Percentiles rank a stretch among this genome's conserved stretches.
Evolutionary conservation across 2,797 vertebrate species (phyloP).

Genomic region (Myotis pilosus): DNA sequence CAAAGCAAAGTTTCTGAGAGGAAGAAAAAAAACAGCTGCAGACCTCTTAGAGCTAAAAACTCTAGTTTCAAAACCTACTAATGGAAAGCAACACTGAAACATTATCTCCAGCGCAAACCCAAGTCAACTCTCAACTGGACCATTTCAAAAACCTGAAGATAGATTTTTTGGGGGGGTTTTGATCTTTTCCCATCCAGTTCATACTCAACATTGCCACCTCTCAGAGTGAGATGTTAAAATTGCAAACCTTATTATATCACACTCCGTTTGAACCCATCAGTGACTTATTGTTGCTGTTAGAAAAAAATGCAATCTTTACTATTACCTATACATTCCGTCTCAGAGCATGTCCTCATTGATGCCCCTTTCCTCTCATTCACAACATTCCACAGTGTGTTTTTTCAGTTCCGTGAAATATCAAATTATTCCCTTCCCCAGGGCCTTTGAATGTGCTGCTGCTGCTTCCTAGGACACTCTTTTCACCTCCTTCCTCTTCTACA

Average conservation of each 20-base stretch:
- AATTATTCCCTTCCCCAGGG: neutral
- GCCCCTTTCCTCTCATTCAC: neutral
- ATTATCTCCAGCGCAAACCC: neutral
- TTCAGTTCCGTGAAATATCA: neutral
- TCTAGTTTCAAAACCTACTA: neutral
- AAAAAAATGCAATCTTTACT: neutral
- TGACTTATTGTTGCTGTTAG: neutral
- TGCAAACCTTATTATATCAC: neutral
- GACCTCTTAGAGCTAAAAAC: neutral
- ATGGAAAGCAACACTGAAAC: neutral
- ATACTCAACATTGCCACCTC: neutral
- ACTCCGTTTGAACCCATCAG: neutral
- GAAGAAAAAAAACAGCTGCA: neutral
- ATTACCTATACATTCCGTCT: neutral
- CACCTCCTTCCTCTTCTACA: neutral
- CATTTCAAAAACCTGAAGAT: neutral
- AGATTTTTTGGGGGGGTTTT: neutral
- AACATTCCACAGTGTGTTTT: neutral
- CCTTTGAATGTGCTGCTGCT: neutral
- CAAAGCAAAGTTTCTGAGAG: neutral
- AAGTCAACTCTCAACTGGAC: neutral
- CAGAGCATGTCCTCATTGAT: neutral
- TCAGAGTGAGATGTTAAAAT: neutral
- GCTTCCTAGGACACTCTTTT: neutral
- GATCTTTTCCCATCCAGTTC: neutral